These are phyloP conservation scores for Lepidurus couesii DNA, from an alignment of 1,140 invertebrate species.

Conservation along the genomic window DNA sequence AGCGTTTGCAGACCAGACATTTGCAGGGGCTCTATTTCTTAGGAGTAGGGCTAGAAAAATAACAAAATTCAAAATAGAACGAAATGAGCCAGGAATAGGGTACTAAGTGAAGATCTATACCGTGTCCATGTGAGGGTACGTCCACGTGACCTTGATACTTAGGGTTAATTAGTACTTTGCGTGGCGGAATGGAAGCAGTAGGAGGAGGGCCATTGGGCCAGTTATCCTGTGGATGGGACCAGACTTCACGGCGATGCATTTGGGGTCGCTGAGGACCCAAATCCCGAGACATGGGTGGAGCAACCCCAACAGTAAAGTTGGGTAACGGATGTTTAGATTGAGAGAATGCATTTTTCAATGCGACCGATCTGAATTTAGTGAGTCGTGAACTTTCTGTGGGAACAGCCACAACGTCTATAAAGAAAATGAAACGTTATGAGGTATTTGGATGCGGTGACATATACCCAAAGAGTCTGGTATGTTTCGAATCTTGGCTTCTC, in stretches of 20 bases:
- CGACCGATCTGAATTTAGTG: neutral
- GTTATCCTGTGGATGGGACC: neutral
- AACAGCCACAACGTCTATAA: neutral
- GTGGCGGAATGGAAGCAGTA: neutral
- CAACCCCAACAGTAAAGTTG: neutral
- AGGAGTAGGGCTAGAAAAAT: neutral
- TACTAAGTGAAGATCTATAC: neutral
- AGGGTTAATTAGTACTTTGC: neutral
- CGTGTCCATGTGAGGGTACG: neutral
- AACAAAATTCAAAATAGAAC: neutral
- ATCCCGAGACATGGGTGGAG: neutral
- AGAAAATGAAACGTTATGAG: neutral
- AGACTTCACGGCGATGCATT: neutral
- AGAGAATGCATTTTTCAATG: neutral
- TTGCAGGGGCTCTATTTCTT: neutral
- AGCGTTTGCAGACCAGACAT: neutral
- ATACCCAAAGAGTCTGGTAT: conserved; percentile 13
- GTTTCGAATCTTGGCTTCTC: neutral
- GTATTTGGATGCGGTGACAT: neutral
- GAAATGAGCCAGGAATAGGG: neutral
- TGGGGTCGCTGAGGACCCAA: neutral
- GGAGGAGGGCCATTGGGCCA: neutral
- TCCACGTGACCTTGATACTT: neutral
- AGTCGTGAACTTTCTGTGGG: neutral
- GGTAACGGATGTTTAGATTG: neutral